A percentile compares a stretch with the other conserved stretches of the same genome.
phyloP scores from a whole-genome alignment of 2,113 vertebrate genomes.

The Neopipo cinnamomea region DNA sequence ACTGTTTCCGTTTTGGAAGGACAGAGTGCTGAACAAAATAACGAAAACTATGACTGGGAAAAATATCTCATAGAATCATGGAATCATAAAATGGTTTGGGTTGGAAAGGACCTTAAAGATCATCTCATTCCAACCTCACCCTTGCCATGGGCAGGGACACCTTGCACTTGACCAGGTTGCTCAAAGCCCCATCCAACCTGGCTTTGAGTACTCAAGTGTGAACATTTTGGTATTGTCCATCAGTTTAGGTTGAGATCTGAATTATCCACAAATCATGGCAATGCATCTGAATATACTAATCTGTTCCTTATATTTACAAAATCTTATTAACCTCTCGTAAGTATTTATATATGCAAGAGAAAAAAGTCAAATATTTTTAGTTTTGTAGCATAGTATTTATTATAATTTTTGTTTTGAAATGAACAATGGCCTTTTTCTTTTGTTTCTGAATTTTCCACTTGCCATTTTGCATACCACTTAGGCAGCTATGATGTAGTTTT shows the following conservation, averaged over 20 bases:
- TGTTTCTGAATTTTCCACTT: neutral
- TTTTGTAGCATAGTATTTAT: neutral
- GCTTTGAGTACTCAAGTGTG: neutral
- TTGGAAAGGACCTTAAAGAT: neutral
- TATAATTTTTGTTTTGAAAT: neutral
- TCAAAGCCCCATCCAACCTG: neutral
- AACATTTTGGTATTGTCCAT: neutral
- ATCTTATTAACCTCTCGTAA: neutral
- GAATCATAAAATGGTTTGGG: neutral
- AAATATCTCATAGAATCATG: neutral
- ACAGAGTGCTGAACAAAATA: neutral
- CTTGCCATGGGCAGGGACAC: neutral
- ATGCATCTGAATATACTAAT: neutral
- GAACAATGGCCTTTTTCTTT: neutral
- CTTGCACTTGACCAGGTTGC: neutral
- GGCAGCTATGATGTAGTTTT: neutral
- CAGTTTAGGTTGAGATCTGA: neutral
- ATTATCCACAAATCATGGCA: neutral
- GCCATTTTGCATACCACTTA: neutral
- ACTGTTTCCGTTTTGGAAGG: neutral
- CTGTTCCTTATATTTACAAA: neutral
- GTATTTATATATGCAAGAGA: neutral
- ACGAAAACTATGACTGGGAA: neutral
- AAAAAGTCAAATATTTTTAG: neutral
- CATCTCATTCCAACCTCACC: neutral